Conservation (phyloP, 2,888 invertebrate species). For the Eueremaeus valkanovi region DNA sequence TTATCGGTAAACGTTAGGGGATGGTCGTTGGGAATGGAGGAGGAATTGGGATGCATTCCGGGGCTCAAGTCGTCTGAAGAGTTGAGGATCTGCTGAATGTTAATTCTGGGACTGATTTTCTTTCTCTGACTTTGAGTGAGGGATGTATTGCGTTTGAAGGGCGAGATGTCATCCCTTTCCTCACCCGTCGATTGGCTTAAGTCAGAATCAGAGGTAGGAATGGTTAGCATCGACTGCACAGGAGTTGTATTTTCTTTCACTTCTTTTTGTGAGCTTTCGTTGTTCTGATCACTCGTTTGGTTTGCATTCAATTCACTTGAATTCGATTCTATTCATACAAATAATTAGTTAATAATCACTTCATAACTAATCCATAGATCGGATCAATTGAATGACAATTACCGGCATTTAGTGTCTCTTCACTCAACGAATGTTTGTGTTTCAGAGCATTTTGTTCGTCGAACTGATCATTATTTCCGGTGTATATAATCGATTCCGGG, state of each 20-base stretch:
- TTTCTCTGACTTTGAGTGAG: constrained; percentile 42
- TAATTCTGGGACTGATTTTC: constrained; percentile 41
- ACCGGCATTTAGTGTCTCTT: constrained; percentile 28
- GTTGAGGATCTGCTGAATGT: constrained; percentile 40
- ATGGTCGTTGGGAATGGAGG: neutral
- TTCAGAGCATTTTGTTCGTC: neutral
- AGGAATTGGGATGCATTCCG: neutral
- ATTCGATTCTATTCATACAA: neutral
- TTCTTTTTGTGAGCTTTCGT: neutral
- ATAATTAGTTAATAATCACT: too few relatives aligned
- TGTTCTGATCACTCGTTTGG: neutral
- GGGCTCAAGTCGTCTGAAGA: constrained; percentile 35
- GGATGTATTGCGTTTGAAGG: constrained; percentile 39
- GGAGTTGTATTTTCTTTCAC: neutral
- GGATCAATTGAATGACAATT: neutral
- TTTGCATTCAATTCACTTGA: neutral
- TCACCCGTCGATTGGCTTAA: neutral
- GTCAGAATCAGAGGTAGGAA: constrained; percentile 29
- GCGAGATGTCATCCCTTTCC: constrained; percentile 1
- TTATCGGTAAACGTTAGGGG: neutral
- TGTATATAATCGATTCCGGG: constrained; percentile 42
- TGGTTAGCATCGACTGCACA: neutral
- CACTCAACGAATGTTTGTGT: neutral
- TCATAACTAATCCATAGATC: too few relatives aligned
- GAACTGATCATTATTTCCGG: constrained; percentile 28